A percentile compares a stretch with the other conserved stretches of the same genome.
phyloP scores from a whole-genome alignment of 1,140 invertebrate genomes.

The Trichonephila clavata region DNA sequence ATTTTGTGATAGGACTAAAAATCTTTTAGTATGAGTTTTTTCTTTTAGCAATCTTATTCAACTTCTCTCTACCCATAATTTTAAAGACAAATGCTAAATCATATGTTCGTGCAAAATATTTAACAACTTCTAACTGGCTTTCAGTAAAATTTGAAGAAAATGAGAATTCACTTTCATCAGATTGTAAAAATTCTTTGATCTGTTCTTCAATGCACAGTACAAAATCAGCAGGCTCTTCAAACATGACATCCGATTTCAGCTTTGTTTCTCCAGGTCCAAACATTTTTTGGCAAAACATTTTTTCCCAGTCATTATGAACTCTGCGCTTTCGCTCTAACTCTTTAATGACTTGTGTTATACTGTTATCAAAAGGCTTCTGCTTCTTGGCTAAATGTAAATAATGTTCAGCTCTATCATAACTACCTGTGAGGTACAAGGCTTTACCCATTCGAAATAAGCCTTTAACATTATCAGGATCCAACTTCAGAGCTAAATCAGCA shows the following conservation, averaged over 20 bases:
- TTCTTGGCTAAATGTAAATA: conserved; percentile 51
- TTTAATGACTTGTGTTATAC: conserved; percentile 8
- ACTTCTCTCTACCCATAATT: conserved; percentile 20
- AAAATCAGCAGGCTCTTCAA: conserved; percentile 56
- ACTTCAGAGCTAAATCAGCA: conserved; percentile 52
- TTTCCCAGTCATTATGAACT: conserved; percentile 43
- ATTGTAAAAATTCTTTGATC: conserved; percentile 33
- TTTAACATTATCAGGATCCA: conserved; percentile 51
- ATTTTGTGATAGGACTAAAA: too few species aligned
- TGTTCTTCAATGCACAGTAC: not conserved
- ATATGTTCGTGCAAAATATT: conserved; percentile 17
- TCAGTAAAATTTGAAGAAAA: conserved; percentile 56
- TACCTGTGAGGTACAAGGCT: not conserved
- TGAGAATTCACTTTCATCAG: conserved; percentile 31
- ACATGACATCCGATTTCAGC: not conserved
- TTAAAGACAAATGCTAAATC: conserved; percentile 53
- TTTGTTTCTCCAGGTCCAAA: conserved; percentile 17
- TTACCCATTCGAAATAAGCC: conserved; percentile 55
- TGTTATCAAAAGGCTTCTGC: conserved; percentile 33
- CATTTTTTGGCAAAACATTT: conserved; percentile 40
- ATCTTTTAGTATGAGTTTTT: not conserved
- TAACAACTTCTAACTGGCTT: conserved; percentile 47
- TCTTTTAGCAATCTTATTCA: conserved; percentile 60
- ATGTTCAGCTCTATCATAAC: conserved; percentile 45
- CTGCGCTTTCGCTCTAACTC: conserved; percentile 46